Evolutionary conservation across 2,113 vertebrate species (phyloP).

Genomic region (Chaetodon auriga): DNA sequence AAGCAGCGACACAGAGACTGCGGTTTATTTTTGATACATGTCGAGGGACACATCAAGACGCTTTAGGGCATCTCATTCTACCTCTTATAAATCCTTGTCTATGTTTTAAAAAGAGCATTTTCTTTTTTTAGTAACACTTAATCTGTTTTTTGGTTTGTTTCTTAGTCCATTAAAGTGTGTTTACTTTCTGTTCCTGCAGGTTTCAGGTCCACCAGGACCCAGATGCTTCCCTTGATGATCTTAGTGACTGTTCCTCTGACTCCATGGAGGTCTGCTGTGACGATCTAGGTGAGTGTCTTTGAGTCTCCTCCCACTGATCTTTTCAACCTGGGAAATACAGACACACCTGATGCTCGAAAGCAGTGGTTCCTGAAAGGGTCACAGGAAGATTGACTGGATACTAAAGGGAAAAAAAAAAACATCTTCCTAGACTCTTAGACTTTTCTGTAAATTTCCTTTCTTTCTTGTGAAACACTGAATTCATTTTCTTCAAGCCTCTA

Average conservation of each 20-base stretch:
- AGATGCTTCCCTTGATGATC: conserved; percentile 77
- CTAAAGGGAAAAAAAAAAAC: not conserved
- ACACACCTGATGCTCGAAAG: not conserved
- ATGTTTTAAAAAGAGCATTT: not conserved
- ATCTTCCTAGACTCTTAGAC: not conserved
- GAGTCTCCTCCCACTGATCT: not conserved
- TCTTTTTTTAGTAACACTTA: not conserved
- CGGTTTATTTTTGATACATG: not conserved
- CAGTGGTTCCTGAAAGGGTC: not conserved
- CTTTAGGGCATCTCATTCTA: not conserved
- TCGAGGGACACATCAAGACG: too few species aligned
- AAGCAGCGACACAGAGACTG: not conserved
- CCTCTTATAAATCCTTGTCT: conserved; percentile 2
- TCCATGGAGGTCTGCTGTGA: conserved; percentile 86
- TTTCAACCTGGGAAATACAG: not conserved
- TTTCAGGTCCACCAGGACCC: conserved; percentile 76
- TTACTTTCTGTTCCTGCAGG: conserved; percentile 50
- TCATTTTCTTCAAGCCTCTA: not conserved
- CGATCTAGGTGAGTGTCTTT: conserved; percentile 77
- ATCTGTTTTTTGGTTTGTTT: not conserved
- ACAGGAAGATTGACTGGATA: not conserved
- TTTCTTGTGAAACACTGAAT: conserved; percentile 3
- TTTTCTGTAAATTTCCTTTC: not conserved
- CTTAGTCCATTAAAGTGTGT: not conserved
- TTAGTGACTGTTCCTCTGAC: conserved; percentile 85